Evolutionary conservation across 2,797 vertebrate species (phyloP).

Genomic region (Gadopsis bispinosus): DNA sequence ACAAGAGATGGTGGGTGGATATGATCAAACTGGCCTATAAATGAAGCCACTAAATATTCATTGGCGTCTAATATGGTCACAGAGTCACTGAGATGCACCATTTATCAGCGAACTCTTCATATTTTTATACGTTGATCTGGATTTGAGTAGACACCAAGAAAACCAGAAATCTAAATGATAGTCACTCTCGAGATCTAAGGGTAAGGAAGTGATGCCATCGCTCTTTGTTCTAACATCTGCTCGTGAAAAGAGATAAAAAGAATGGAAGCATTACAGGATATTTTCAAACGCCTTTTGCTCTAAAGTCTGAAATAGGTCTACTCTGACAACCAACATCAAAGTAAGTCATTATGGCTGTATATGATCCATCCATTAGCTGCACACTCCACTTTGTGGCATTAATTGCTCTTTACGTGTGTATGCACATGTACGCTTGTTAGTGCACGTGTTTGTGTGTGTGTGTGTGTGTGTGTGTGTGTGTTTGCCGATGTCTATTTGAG

Average conservation of each 20-base stretch:
- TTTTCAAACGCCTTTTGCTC: constrained; percentile 68
- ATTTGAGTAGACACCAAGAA: constrained; percentile 62
- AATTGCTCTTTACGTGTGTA: constrained; percentile 69
- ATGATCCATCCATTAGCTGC: constrained; percentile 80
- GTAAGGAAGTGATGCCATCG: constrained; percentile 72
- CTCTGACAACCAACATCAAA: constrained; percentile 76
- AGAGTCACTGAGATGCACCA: constrained; percentile 61
- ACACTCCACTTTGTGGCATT: constrained; percentile 69
- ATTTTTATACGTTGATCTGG: constrained; percentile 55
- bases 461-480: constrained; percentile 33
- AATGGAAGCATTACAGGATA: constrained; percentile 68
- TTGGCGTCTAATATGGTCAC: constrained; percentile 69
- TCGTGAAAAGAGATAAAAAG: constrained; percentile 75
- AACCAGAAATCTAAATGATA: constrained; percentile 64
- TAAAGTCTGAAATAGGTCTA: constrained; percentile 74
- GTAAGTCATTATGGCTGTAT: constrained; percentile 76
- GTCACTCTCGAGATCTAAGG: constrained; percentile 68
- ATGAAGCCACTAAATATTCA: constrained; percentile 74
- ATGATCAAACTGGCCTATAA: constrained; percentile 76
- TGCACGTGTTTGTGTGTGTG: too few relatives aligned
- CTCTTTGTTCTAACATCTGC: constrained; percentile 84
- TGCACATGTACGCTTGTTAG: constrained; percentile 32
- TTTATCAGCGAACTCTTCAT: constrained; percentile 68
- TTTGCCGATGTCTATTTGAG: constrained; percentile 20
- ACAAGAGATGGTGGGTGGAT: constrained; percentile 73